Percentiles rank a stretch among this genome's conserved stretches.
Conservation (phyloP, 2,113 vertebrate genomes). For the Xenotilapia leptura region DNA sequence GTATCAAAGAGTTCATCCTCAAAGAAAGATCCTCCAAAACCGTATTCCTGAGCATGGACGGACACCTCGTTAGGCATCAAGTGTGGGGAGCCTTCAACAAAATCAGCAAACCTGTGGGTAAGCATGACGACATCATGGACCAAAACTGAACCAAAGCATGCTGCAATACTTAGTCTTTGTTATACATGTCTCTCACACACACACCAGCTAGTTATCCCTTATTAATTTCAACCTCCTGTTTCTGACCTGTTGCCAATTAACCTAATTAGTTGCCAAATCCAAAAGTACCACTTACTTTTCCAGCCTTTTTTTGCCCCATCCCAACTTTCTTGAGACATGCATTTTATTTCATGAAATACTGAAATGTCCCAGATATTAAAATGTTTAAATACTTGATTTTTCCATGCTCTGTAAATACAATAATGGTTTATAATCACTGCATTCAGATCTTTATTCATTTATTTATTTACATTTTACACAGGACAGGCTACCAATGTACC, state of each 20-base stretch:
- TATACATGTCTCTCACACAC: neutral
- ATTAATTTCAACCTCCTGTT: neutral
- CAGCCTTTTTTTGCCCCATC: neutral
- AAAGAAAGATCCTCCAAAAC: constrained; percentile 72
- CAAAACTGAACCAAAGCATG: neutral
- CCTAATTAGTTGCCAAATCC: neutral
- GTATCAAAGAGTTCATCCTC: constrained; percentile 81
- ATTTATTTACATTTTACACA: neutral
- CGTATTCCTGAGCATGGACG: constrained; percentile 83
- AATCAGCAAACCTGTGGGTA: constrained; percentile 87
- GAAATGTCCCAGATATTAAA: neutral
- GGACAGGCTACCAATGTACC: neutral
- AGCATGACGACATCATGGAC: neutral
- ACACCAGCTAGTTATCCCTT: neutral
- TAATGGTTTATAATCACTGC: neutral
- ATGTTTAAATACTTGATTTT: neutral
- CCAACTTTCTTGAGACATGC: neutral
- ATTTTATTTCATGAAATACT: neutral
- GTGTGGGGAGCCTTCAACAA: constrained; percentile 84
- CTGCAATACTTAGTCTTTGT: neutral
- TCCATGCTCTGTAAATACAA: neutral
- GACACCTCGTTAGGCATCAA: constrained; percentile 80
- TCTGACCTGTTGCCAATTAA: neutral
- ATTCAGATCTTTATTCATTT: neutral
- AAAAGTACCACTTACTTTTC: neutral